Conservation (phyloP, 2,888 invertebrate genomes). For the Phyllotreta cruciferae region DNA sequence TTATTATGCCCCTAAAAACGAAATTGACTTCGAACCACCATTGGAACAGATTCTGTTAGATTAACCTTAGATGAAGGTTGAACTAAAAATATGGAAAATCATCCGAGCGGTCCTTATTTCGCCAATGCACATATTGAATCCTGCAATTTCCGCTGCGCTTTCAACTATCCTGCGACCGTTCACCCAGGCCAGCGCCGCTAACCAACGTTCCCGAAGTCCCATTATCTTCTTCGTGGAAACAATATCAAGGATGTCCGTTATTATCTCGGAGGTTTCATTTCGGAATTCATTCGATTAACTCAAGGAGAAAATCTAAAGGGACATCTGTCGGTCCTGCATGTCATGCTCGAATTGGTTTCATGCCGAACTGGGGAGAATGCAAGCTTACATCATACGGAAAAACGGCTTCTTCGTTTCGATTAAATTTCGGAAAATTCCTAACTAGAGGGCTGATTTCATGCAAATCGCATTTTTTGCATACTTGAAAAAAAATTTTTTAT, state of each 20-base stretch:
- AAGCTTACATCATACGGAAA: no score
- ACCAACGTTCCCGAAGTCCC: constrained; percentile 17
- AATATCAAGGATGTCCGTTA: constrained; percentile 26
- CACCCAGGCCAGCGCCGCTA: not conserved
- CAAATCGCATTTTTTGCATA: no score
- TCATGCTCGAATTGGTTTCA: constrained; percentile 11
- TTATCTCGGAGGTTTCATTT: constrained; percentile 30
- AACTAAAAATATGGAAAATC: no score
- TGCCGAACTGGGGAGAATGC: not conserved
- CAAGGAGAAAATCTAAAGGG: constrained; percentile 28
- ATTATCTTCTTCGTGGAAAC: constrained; percentile 19
- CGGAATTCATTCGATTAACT: constrained; percentile 34
- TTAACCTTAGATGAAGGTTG: no score
- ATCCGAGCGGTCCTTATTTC: no score
- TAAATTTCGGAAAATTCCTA: no score
- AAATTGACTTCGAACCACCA: no score
- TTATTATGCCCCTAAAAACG: no score
- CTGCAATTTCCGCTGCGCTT: constrained; percentile 14
- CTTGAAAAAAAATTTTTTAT: no score
- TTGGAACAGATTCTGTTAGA: no score
- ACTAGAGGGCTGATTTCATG: no score
- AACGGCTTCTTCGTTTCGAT: no score
- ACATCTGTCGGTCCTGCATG: constrained; percentile 23
- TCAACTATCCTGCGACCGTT: constrained; percentile 5
- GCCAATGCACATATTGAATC: not conserved